Evolutionary conservation across 1,140 invertebrate genomes (phyloP).

Genomic region (Luehdorfia chinensis): DNA sequence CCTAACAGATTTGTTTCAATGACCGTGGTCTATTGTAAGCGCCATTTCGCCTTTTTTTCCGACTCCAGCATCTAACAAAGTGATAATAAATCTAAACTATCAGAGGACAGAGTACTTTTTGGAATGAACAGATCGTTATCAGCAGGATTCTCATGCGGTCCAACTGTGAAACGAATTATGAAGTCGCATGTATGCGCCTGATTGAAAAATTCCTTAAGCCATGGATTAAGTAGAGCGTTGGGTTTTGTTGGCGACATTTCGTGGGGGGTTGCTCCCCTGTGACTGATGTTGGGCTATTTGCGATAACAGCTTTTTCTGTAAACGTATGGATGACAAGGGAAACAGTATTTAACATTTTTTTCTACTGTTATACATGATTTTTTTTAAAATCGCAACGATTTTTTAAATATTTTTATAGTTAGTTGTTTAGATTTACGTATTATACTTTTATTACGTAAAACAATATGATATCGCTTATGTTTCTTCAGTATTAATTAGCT

Average conservation of each 20-base stretch:
- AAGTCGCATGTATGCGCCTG: conserved; percentile 52
- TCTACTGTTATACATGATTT: too few relatives aligned
- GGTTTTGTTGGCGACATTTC: conserved; percentile 43
- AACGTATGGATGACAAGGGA: too few relatives aligned
- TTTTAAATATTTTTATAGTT: too few relatives aligned
- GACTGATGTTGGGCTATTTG: conserved; percentile 40
- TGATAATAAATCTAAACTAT: conserved; percentile 17
- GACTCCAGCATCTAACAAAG: conserved; percentile 1
- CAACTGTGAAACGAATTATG: conserved; percentile 54
- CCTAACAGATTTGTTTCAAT: conserved; percentile 58
- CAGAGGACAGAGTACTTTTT: conserved; percentile 15
- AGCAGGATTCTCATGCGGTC: conserved; percentile 36
- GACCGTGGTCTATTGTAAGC: conserved; percentile 48
- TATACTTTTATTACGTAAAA: too few relatives aligned
- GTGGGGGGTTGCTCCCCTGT: conserved; percentile 37
- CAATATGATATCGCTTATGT: too few relatives aligned
- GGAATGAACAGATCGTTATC: conserved; percentile 40
- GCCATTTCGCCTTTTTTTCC: conserved; percentile 53
- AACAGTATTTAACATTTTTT: too few relatives aligned
- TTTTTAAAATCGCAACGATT: too few relatives aligned
- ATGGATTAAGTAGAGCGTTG: conserved; percentile 46
- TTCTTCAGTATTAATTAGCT: too few relatives aligned
- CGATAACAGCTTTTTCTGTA: conserved; percentile 23
- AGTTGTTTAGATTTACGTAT: too few relatives aligned
- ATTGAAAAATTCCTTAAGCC: conserved; percentile 61